Evolutionary conservation across 2,888 invertebrate species (phyloP).

Genomic region (Slavum lentiscoides): DNA sequence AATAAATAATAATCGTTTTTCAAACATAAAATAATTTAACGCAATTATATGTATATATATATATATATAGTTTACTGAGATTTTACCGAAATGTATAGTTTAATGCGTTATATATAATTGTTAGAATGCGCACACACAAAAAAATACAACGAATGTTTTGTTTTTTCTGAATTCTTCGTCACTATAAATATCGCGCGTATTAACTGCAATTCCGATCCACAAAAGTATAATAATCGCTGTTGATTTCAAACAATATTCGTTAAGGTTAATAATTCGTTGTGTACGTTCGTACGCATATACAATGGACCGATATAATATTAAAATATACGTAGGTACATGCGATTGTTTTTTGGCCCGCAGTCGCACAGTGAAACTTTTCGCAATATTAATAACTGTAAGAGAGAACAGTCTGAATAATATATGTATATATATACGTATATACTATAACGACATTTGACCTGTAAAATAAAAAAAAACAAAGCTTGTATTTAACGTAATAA

Average conservation of each 20-base stretch:
- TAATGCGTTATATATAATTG: no score
- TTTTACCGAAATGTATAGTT: no score
- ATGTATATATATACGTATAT: no score
- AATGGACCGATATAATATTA: constrained; percentile 1
- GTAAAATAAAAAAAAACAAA: not conserved
- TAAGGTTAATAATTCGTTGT: not conserved
- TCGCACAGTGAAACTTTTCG: not conserved
- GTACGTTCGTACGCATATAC: not conserved
- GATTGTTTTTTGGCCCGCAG: constrained; percentile 8
- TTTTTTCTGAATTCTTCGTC: not conserved
- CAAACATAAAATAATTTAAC: no score
- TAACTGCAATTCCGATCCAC: not conserved
- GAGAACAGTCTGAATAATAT: constrained; percentile 17
- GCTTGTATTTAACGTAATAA: no score
- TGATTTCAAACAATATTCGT: not conserved
- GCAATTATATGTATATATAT: no score
- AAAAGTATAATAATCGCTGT: not conserved
- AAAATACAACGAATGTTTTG: not conserved
- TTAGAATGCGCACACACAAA: not conserved
- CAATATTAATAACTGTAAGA: not conserved
- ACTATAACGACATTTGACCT: not conserved
- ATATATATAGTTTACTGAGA: no score
- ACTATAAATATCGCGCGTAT: not conserved
- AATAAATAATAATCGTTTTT: no score
- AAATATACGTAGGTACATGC: not conserved